A percentile compares a stretch with the other conserved stretches of the same genome.
Conservation (phyloP, 2,888 invertebrate species). For the Phortica okadai region DNA sequence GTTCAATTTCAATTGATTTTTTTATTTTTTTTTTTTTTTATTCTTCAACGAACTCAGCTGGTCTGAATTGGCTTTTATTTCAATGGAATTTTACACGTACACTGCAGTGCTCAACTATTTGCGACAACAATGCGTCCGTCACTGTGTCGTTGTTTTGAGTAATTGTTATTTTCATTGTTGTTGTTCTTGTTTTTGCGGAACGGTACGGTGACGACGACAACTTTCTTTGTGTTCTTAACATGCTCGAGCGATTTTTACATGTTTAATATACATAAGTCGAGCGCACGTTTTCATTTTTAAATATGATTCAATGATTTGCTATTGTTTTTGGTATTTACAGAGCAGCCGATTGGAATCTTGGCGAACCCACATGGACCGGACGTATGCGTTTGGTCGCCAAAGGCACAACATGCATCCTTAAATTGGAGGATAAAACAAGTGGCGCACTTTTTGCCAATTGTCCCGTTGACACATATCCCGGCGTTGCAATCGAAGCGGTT, state of each 20-base stretch:
- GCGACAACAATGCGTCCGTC: slow-evolving; percentile 29
- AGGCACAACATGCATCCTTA: slow-evolving; percentile 90
- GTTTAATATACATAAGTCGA: background rate
- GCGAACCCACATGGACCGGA: slow-evolving; percentile 99
- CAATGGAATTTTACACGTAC: slow-evolving; percentile 19
- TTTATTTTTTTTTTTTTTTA: slow-evolving; percentile 43
- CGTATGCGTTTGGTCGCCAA: slow-evolving; percentile 94
- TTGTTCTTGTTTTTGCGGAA: slow-evolving; percentile 45
- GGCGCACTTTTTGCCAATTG: slow-evolving; percentile 98
- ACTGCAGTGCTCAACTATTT: background rate
- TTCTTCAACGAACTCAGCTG: slow-evolving; percentile 4
- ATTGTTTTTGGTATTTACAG: slow-evolving; percentile 78
- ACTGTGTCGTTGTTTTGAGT: slow-evolving; percentile 47
- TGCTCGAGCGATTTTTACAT: slow-evolving; percentile 19
- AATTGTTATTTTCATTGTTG: slow-evolving; percentile 41
- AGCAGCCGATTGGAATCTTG: slow-evolving; percentile 99
- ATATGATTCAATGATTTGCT: background rate
- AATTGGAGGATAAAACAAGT: slow-evolving; percentile 95
- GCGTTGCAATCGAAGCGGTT: slow-evolving; percentile 95
- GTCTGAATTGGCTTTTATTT: background rate
- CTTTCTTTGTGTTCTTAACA: background rate
- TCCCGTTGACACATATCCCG: slow-evolving; percentile 96
- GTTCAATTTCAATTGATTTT: slow-evolving; percentile 70
- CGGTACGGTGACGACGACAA: slow-evolving; percentile 34
- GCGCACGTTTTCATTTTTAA: background rate